Percentiles rank a stretch among this genome's conserved stretches.
Evolutionary conservation across 2,888 invertebrate genomes (phyloP).

Genomic region (Drosophila paranaensis): DNA sequence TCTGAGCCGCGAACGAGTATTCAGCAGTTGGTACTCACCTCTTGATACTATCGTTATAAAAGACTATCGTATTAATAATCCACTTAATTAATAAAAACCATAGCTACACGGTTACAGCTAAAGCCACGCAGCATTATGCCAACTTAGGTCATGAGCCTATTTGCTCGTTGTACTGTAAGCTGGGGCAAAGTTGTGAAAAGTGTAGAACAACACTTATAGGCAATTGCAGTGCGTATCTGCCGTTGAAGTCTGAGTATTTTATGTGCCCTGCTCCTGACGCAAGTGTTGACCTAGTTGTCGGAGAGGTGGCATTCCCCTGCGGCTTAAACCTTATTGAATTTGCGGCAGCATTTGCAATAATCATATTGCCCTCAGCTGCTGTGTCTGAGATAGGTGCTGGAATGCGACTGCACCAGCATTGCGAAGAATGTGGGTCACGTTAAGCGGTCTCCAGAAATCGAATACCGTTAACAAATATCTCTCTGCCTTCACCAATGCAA

Average conservation of each 20-base stretch:
- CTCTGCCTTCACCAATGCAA: background rate
- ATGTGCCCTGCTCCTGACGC: constrained; percentile 13
- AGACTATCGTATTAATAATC: background rate
- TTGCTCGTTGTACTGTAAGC: background rate
- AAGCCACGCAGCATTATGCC: background rate
- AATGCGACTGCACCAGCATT: constrained; percentile 10
- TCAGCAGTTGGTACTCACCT: background rate
- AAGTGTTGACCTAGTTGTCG: constrained; percentile 58
- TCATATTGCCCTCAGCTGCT: constrained; percentile 53
- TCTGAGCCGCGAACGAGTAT: background rate
- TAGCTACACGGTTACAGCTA: background rate
- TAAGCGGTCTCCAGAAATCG: constrained; percentile 57
- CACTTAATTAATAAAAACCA: background rate
- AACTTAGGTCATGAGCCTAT: background rate
- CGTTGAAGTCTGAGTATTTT: constrained; percentile 8
- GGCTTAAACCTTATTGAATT: constrained; percentile 56
- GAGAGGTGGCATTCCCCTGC: constrained; percentile 27
- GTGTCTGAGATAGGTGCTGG: constrained; percentile 8
- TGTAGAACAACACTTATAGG: background rate
- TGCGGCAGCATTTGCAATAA: constrained; percentile 60
- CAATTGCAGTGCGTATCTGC: constrained; percentile 21
- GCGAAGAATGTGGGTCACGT: constrained; percentile 49
- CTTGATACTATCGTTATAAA: too few species aligned
- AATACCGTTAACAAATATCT: constrained; percentile 50
- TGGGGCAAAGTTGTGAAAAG: constrained; percentile 3